These are phyloP conservation scores for Amiota communis DNA, from an alignment of 2,888 invertebrate genomes.

Conservation along the genomic window DNA sequence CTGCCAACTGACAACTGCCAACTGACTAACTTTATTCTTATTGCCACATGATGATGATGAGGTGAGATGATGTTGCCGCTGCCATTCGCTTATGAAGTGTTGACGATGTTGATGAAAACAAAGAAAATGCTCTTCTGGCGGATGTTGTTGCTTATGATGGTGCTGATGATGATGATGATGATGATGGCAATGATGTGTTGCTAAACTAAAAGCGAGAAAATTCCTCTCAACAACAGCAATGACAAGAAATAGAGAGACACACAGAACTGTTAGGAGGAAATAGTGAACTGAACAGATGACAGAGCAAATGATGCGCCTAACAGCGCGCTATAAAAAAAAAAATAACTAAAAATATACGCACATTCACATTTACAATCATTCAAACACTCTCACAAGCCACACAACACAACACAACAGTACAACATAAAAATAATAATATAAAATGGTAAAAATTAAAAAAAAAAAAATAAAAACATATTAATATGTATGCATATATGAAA, in stretches of 20 bases:
- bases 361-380: neutral
- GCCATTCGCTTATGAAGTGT: conserved; percentile 3
- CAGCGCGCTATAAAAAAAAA: conserved; percentile 10
- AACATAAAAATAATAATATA: no score
- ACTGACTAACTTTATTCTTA: conserved; percentile 17
- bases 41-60: neutral
- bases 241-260: neutral
- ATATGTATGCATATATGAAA: conserved; percentile 6
- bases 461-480: conserved; percentile 2
- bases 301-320: conserved; percentile 20
- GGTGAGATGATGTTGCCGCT: neutral
- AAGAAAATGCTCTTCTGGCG: neutral
- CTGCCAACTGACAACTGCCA: conserved; percentile 15
- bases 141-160: conserved; percentile 38
- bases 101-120: neutral
- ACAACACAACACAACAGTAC: no score
- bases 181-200: conserved; percentile 25
- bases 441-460: no score
- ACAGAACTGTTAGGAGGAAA: neutral
- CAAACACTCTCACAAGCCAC: no score
- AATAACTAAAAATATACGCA: neutral
- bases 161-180: conserved; percentile 31
- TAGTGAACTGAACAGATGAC: neutral
- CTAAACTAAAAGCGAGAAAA: conserved; percentile 7
- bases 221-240: neutral